Evolutionary conservation across 2,888 invertebrate genomes (phyloP), one percentile per base, ranked within the genome.

Genomic region (Buathra laborator): DNA sequence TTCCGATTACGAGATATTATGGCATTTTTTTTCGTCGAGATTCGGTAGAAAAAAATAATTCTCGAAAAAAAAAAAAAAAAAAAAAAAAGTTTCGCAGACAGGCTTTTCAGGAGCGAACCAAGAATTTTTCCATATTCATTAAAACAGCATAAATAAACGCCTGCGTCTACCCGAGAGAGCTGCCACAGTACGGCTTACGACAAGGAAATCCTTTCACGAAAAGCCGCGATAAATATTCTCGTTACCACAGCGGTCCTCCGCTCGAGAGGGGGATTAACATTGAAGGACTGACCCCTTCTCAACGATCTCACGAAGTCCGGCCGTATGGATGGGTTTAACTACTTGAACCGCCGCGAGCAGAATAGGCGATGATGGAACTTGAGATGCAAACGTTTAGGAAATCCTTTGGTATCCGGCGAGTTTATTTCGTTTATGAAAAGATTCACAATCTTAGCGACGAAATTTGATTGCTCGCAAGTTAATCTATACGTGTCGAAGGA

Each of bases 181-280:
- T 29, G 66, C 43, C 53, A 19, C 62, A 48, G 64, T 46, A 37
- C 80, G 66, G 67, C 46, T 66, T 81, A 81, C 75, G 76, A 80
- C 84, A 84, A 81, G 81, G 74, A 84, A 81, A 84, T 84, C 84
- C 84, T 84, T 84, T 81, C 81, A 77, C 77, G 81, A 77, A 81
- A 77, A 81, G 74, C 77, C 75, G 62, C 77, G 77, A 81, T 84
- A 84, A 84, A 81, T 84, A 84, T 84, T 78, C 81, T 78, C 68
- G 84, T 68, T 77, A 81, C 81, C 66, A 70, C 29, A 24, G n/a
- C 37, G 66, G 59, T 16, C 43, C 44, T 72, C 59, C 14, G 59
- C 53, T 81, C 70, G 46, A 78, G 78, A 77, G 78, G 75, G 37
- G 67, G 78, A 85, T 85, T 81, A 81, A 85, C 78, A 85, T 81